Evolutionary conservation across 2,113 vertebrate species (phyloP).

Genomic region (Chinchilla lanigera): DNA sequence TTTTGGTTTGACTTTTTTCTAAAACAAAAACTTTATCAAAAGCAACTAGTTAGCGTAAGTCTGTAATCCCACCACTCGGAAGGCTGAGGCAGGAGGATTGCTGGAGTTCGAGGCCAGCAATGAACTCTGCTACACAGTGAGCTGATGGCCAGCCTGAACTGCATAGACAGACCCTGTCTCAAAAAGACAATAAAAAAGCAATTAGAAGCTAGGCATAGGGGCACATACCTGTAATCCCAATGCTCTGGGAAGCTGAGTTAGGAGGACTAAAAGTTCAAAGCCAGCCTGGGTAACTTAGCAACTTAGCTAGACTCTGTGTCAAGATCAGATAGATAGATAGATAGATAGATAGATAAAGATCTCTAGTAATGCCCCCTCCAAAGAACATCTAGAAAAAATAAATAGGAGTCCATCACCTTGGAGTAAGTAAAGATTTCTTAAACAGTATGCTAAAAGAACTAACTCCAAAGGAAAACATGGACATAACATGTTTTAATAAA

Average conservation of each 20-base stretch:
- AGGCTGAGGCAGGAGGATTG: too few relatives aligned
- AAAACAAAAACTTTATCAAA: conserved; percentile 33
- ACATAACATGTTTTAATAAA: conserved; percentile 9
- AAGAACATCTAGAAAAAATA: neutral
- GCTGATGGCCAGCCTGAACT: too few relatives aligned
- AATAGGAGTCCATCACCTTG: neutral
- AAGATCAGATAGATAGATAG: neutral
- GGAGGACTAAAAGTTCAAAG: neutral
- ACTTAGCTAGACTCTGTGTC: neutral
- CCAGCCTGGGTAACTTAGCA: neutral
- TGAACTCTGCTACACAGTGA: too few relatives aligned
- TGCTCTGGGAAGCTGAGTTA: neutral
- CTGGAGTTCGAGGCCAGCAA: too few relatives aligned
- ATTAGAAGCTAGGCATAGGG: neutral
- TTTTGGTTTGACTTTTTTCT: neutral
- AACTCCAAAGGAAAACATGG: neutral
- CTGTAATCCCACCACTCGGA: too few relatives aligned
- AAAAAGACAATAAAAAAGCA: neutral
- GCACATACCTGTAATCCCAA: neutral
- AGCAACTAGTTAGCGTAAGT: neutral
- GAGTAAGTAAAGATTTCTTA: neutral
- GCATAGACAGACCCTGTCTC: too few relatives aligned
- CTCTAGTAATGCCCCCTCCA: neutral
- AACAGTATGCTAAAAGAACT: neutral
- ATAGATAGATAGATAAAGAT: neutral